Base-by-base conservation (phyloP, 2,113 vertebrate genomes). In the Anarrhichthys ocellatus region DNA sequence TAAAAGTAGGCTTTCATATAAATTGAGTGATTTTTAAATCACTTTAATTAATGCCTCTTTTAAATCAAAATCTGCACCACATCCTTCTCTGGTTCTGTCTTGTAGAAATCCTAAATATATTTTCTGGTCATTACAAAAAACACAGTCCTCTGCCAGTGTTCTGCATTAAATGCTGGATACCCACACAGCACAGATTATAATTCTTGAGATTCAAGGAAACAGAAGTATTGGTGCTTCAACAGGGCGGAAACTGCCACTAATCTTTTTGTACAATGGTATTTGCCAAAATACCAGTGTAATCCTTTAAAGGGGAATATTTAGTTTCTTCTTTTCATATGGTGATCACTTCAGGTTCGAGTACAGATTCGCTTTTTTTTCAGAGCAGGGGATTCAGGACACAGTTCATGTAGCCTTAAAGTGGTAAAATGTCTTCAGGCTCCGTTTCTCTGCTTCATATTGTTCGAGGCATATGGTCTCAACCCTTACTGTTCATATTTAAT, bases 111-210 rank as follows among this genome's bases (percentile, higher is more conserved):
- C 29, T 22, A 63, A 61, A 38, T 32, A 38, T 4, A 17, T n/a
- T 14, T 38, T 34, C 32, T n/a, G 2, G 27, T 74, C 34, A n/a
- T 22, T 14, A 15, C 10, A 22, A 7, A 27, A 34, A 18, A 34
- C 6, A 32, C 14, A n/a, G 20, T 48, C 32, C 29, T 11, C 5
- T 42, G 56, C 76, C 71, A 75, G 7, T 2, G n/a, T 44, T 59
- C 14, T 27, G 32, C 22, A 61, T 36, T 67, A 67, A 46, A n/a
- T 15, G 15, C 27, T 40, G 36, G 54, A 73, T 46, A 63, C 62
- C 72, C 72, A 46, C 61, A 54, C 42, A 20, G 67, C 7, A 38
- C 62, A 61, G 14, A 72, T 69, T 64, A 74, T 46, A 72, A 61
- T 22, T 44, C 15, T 61, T 40, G 64, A 48, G 48, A 38, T 58